These are phyloP conservation scores for Cheiracanthium punctorium DNA, from an alignment of 2,888 invertebrate genomes.

Conservation along the genomic window DNA sequence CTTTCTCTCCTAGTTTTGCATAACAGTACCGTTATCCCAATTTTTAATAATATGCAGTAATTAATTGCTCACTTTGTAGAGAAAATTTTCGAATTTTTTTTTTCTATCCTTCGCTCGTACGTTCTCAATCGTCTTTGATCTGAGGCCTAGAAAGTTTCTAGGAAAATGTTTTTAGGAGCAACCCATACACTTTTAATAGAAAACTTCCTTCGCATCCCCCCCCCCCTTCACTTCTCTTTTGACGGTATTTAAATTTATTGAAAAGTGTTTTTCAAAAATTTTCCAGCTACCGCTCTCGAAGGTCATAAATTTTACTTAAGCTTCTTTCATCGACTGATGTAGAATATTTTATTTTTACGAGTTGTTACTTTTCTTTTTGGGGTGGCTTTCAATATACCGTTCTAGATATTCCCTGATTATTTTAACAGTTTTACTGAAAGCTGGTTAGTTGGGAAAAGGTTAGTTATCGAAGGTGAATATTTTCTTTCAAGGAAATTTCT, in stretches of 20 bases:
- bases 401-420: too few relatives aligned
- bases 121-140: constrained; percentile 49
- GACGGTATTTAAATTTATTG: constrained; percentile 8
- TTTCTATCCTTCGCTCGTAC: not conserved
- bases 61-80: constrained; percentile 48
- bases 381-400: too few relatives aligned
- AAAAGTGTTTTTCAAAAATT: not conserved
- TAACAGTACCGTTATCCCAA: constrained; percentile 29
- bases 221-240: too few relatives aligned
- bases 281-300: not conserved
- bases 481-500: too few relatives aligned
- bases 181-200: not conserved
- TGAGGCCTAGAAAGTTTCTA: constrained; percentile 30
- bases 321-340: too few relatives aligned
- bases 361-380: too few relatives aligned
- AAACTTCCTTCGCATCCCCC: too few relatives aligned
- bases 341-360: too few relatives aligned
- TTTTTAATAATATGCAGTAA: constrained; percentile 66
- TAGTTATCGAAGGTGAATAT: too few relatives aligned
- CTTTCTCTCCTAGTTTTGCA: not conserved
- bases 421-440: too few relatives aligned
- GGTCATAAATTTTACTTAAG: not conserved
- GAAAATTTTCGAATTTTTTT: constrained; percentile 16
- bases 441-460: too few relatives aligned
- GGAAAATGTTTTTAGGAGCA: constrained; percentile 1